phyloP scores from a whole-genome alignment of 1,140 invertebrate species.

The Aphis craccivora region DNA sequence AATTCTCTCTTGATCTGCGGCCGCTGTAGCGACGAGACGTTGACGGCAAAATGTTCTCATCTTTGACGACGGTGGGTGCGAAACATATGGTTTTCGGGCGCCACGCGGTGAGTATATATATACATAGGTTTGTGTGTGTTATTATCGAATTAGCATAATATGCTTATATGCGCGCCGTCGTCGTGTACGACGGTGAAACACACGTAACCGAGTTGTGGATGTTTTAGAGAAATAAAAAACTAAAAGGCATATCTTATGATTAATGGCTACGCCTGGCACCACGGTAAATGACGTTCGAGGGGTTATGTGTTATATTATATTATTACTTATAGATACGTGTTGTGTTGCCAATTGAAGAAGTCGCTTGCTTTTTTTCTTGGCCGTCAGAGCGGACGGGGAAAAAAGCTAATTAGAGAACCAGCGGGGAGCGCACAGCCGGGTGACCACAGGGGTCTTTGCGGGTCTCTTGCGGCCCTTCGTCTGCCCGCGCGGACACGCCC shows the following conservation, averaged over 20 bases:
- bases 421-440: conserved; percentile 29
- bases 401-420: conserved; percentile 55
- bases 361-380: conserved; percentile 21
- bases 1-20: not conserved
- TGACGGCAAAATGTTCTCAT: not conserved
- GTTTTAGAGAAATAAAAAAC: not conserved
- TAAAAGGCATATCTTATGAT: not conserved
- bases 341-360: conserved; percentile 42
- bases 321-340: not conserved
- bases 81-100: conserved; percentile 49
- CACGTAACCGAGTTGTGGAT: not conserved
- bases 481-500: conserved; percentile 54
- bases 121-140: not conserved
- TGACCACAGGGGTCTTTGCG: conserved; percentile 50
- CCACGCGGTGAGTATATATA: not conserved
- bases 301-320: conserved; percentile 28
- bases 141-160: conserved; percentile 27
- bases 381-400: conserved; percentile 6
- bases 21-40: not conserved
- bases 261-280: conserved; percentile 10
- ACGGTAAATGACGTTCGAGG: conserved; percentile 11
- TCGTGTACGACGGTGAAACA: not conserved
- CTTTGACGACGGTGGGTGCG: not conserved
- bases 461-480: conserved; percentile 38
- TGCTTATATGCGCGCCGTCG: not conserved